Percentiles rank a stretch among this genome's conserved stretches.
phyloP scores from a whole-genome alignment of 2,888 invertebrate genomes.

The Drosophila limbata region DNA sequence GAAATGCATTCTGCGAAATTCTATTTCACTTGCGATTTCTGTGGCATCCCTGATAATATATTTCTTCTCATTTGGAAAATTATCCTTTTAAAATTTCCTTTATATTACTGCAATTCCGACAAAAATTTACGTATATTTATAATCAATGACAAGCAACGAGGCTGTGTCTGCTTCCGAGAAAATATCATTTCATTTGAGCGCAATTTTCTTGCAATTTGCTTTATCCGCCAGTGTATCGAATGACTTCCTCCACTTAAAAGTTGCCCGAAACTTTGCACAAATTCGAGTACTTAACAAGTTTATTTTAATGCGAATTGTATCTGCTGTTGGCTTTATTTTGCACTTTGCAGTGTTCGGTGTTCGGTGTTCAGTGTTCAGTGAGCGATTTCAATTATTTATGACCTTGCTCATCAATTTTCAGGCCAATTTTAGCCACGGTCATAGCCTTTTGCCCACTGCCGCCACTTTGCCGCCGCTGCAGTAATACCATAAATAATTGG shows the following conservation, averaged over 20 bases:
- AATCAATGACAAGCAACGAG: background rate
- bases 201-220: background rate
- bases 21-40: no score
- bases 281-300: slow-evolving; percentile 6
- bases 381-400: slow-evolving; percentile 42
- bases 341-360: slow-evolving; percentile 8
- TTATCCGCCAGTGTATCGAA: background rate
- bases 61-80: no score
- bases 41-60: no score
- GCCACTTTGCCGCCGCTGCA: slow-evolving; percentile 22
- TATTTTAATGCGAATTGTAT: slow-evolving; percentile 6
- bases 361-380: slow-evolving; percentile 19
- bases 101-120: background rate
- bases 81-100: background rate
- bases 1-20: no score
- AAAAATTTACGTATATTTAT: background rate
- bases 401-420: slow-evolving; percentile 51
- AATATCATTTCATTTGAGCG: background rate
- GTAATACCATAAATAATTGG: slow-evolving; percentile 49
- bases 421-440: slow-evolving; percentile 51
- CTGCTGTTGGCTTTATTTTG: slow-evolving; percentile 3
- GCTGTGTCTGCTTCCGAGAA: background rate
- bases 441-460: background rate
- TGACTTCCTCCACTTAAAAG: slow-evolving; percentile 8
- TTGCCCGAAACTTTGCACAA: slow-evolving; percentile 1